phyloP scores from a whole-genome alignment of 2,797 vertebrate genomes.

The Lacerta bilineata region DNA sequence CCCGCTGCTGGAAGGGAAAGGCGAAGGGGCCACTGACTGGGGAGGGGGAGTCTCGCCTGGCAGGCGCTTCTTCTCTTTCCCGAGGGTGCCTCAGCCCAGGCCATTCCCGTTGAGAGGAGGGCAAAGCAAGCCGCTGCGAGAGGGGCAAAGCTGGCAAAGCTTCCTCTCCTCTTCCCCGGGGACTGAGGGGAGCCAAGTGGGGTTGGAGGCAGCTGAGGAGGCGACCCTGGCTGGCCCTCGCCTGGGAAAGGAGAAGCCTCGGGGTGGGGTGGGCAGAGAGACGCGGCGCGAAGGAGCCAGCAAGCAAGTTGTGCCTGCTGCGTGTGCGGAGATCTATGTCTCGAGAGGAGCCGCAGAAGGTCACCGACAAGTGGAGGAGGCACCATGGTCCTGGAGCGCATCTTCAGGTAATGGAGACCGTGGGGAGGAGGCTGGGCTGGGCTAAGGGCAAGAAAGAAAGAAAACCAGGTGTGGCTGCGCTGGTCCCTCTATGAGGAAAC shows the following conservation, averaged over 20 bases:
- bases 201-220: neutral
- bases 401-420: slow-evolving; percentile 13
- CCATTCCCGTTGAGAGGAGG: neutral
- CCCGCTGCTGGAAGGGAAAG: neutral
- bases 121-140: neutral
- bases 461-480: neutral
- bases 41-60: neutral
- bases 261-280: too few relatives aligned
- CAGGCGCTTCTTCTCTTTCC: neutral
- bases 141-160: neutral
- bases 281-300: neutral
- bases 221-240: neutral
- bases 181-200: neutral
- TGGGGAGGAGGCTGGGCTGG: neutral
- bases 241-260: neutral
- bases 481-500: neutral
- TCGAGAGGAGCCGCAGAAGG: slow-evolving; percentile 6
- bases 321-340: neutral
- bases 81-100: neutral
- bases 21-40: neutral
- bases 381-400: slow-evolving; percentile 1
- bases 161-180: neutral
- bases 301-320: neutral
- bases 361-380: neutral
- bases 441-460: too few relatives aligned